Evolutionary conservation across 2,113 vertebrate genomes (phyloP), one percentile per base, ranked within the genome.

Genomic region (Rousettus leschenaultii): DNA sequence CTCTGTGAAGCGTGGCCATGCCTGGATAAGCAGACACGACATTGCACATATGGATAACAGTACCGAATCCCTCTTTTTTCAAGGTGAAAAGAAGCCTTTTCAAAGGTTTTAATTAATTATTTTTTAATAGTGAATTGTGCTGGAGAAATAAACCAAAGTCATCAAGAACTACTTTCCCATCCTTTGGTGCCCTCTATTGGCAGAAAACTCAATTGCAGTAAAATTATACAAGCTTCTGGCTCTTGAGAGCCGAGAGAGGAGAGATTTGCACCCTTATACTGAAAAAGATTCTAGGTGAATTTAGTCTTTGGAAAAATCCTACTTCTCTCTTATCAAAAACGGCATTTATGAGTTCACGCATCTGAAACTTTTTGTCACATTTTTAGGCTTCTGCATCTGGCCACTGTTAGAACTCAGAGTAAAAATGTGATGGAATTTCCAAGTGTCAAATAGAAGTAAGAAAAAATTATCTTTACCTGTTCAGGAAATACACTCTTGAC

Each of bases 131-230:
- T 70, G 89, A 97, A 93, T 68, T 71, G 89, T 83, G 96, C 77
- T 85, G 18, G 35, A 18, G 61, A 94, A 96, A 77, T 24, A 61
- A 97, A 93, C 71, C 61, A 66, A 96, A 59, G 22, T 79, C 43
- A 48, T 73, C 61, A 40, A 48, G 63, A 84, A 80, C 75, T 98
- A 77, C 95, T 98, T 98, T 97, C 94, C 86, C 98, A 97, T 98
- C 96, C 98, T 99, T 93, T 98, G 98, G 98, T 97, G 98, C 99
- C 99, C 98, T 98, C 98, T 98, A 51, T 97, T 96, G 99, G 97
- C 51, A 6, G 66, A 86, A 93, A 95, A 83, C 28, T 79, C 65
- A 70, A 94, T 26, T 93, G 96, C 97, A 96, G 91, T 66, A 82
- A 87, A 43, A 65, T 93, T 88, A 96, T 6, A 35, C 5, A 18